A percentile compares a stretch with the other conserved stretches of the same genome.
These are phyloP conservation scores for Ciconia nigra DNA, from an alignment of 2,797 vertebrate genomes.

Conservation along the genomic window DNA sequence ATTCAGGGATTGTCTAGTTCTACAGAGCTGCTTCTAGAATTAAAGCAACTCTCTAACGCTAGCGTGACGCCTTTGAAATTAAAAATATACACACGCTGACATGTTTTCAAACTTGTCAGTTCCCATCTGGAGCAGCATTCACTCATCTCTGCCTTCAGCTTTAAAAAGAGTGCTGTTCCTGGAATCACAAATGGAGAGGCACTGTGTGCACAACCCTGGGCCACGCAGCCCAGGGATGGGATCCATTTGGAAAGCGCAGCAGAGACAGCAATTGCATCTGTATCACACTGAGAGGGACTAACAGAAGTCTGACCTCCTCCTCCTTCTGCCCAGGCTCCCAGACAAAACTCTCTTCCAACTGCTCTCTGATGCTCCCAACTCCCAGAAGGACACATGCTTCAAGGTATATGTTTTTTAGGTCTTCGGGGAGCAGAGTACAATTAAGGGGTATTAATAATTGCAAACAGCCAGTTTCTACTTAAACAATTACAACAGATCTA, in stretches of 20 bases:
- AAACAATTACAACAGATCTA: neutral
- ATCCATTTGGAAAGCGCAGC: neutral
- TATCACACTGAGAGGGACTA: neutral
- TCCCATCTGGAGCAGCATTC: constrained; percentile 48
- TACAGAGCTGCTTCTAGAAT: neutral
- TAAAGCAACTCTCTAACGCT: neutral
- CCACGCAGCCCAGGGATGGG: neutral
- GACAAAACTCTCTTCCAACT: neutral
- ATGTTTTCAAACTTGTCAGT: constrained; percentile 63
- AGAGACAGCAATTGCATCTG: neutral
- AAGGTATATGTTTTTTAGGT: neutral
- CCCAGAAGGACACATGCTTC: neutral
- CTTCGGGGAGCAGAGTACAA: neutral
- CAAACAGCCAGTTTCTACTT: neutral
- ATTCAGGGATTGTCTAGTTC: neutral
- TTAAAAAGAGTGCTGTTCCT: neutral
- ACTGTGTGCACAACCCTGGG: neutral
- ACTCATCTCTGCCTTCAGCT: constrained; percentile 21
- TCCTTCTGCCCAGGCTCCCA: neutral
- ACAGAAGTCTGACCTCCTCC: neutral
- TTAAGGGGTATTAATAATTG: neutral
- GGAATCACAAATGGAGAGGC: neutral
- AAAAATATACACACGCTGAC: constrained; percentile 60
- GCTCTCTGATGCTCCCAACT: neutral
- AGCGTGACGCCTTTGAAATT: constrained; percentile 50